Conservation (phyloP, 2,797 vertebrate species). For the Microctenopoma lineatum region DNA sequence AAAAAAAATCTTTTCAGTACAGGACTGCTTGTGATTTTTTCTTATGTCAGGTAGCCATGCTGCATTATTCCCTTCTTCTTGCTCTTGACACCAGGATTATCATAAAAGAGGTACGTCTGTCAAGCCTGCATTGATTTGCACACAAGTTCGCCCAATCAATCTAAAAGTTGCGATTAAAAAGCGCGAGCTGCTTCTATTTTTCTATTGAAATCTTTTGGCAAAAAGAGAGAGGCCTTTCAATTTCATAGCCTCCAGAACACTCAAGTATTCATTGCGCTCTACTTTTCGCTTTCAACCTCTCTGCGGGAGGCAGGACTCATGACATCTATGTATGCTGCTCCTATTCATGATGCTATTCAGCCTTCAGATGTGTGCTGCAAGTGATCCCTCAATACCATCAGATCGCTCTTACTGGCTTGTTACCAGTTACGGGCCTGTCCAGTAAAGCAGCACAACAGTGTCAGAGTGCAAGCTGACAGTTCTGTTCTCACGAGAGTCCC, state of each 20-base stretch:
- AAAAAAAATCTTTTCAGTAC: constrained; percentile 12
- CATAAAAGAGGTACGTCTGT: constrained; percentile 78
- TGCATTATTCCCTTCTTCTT: constrained; percentile 57
- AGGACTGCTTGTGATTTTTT: constrained; percentile 33
- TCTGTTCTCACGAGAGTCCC: constrained; percentile 30
- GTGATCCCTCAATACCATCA: constrained; percentile 88
- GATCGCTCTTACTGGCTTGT: constrained; percentile 83
- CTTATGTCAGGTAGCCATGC: constrained; percentile 58
- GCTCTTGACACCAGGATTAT: constrained; percentile 73
- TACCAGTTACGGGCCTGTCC: constrained; percentile 69
- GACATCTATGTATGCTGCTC: constrained; percentile 90
- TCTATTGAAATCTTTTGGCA: constrained; percentile 80
- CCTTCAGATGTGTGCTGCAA: constrained; percentile 87
- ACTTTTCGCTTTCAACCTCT: constrained; percentile 88
- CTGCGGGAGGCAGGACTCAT: constrained; percentile 86
- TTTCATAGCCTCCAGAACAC: constrained; percentile 87
- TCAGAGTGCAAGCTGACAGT: constrained; percentile 48
- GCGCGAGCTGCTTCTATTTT: constrained; percentile 67
- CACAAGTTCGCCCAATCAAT: constrained; percentile 76
- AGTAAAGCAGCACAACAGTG: constrained; percentile 32
- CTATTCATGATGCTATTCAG: constrained; percentile 88
- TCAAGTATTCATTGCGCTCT: constrained; percentile 87
- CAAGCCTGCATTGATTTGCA: constrained; percentile 72
- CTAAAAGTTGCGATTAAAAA: constrained; percentile 81
- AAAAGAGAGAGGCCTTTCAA: constrained; percentile 87